A percentile compares a stretch with the other conserved stretches of the same genome.
Conservation (phyloP, 2,888 invertebrate species). For the Hirudinaria manillensis region DNA sequence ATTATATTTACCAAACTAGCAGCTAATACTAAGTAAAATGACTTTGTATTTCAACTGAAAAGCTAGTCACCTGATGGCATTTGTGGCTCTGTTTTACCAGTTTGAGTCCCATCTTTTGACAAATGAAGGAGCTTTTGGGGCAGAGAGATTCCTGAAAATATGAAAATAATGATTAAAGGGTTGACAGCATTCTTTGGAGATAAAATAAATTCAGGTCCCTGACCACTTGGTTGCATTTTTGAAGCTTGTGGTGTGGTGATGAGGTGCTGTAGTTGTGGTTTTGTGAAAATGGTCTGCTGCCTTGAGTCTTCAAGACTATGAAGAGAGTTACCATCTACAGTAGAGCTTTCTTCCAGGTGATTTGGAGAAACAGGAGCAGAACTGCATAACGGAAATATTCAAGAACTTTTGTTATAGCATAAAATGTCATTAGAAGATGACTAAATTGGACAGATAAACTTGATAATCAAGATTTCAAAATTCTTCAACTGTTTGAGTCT, state of each 20-base stretch:
- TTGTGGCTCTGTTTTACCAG: not conserved
- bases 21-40: not conserved
- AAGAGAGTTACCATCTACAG: constrained; percentile 57
- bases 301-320: not conserved
- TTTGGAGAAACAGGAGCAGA: constrained; percentile 91
- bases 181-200: no score
- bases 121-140: constrained; percentile 4
- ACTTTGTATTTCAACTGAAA: not conserved
- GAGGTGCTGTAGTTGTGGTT: not conserved
- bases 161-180: no score
- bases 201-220: no score
- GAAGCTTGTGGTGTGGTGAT: no score
- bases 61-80: no score
- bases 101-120: not conserved
- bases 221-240: no score
- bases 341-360: constrained; percentile 74
- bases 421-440: no score
- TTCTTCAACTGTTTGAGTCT: no score
- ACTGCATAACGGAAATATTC: no score
- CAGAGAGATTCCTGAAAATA: not conserved
- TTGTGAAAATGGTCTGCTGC: not conserved
- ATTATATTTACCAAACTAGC: not conserved
- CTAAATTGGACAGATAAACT: not conserved
- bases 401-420: no score
- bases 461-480: no score